A percentile compares a stretch with the other conserved stretches of the same genome.
These are phyloP conservation scores for Altica lythri DNA, from an alignment of 2,888 invertebrate genomes.

Conservation along the genomic window DNA sequence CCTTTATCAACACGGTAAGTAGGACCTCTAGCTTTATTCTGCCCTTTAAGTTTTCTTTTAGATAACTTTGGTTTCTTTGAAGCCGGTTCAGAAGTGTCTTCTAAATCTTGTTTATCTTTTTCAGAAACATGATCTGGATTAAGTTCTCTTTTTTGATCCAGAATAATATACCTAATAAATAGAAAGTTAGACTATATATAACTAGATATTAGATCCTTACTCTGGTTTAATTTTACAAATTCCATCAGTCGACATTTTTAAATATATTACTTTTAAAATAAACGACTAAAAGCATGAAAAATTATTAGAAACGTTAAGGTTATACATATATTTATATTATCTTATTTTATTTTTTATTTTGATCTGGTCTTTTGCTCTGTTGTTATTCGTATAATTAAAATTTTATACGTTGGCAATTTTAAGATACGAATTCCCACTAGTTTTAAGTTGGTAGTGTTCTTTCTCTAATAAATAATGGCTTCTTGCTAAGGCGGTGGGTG, in stretches of 20 bases:
- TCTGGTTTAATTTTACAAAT: conserved; percentile 18
- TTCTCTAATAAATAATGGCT: conserved; percentile 50
- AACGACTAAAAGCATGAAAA: too few relatives aligned
- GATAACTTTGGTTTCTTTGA: conserved; percentile 52
- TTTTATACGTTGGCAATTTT: not conserved
- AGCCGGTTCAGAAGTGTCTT: conserved; percentile 45
- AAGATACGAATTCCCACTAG: not conserved
- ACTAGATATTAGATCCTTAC: too few relatives aligned
- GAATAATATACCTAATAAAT: conserved; percentile 57
- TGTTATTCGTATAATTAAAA: too few relatives aligned
- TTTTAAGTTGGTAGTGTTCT: conserved; percentile 20
- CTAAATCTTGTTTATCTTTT: conserved; percentile 53
- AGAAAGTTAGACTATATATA: too few relatives aligned
- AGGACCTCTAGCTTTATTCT: conserved; percentile 80
- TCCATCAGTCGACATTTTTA: conserved; percentile 9
- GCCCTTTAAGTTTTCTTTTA: conserved; percentile 64
- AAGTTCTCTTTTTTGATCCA: conserved; percentile 55
- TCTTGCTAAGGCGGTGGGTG: conserved; percentile 56
- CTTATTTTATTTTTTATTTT: too few relatives aligned
- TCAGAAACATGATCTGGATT: conserved; percentile 56
- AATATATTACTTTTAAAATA: too few relatives aligned
- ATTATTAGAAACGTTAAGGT: too few relatives aligned
- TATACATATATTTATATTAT: too few relatives aligned
- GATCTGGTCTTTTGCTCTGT: too few relatives aligned
- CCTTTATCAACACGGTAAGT: conserved; percentile 66